Evolutionary conservation across 2,888 invertebrate genomes (phyloP).

Genomic region (Mythimna pallens): DNA sequence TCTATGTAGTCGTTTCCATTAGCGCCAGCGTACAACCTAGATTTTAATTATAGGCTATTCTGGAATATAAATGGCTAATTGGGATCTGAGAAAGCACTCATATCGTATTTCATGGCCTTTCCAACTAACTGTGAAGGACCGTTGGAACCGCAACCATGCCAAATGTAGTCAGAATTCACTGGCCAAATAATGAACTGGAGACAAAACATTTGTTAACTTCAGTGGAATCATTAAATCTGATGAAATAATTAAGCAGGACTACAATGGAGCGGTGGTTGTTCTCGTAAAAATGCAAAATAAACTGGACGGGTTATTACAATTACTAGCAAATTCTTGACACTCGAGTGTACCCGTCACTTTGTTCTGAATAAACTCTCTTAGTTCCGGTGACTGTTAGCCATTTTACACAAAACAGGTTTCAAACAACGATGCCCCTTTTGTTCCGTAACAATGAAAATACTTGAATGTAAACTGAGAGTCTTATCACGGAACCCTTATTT

Average conservation of each 20-base stretch:
- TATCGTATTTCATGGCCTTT: constrained; percentile 56
- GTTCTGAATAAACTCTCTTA: constrained; percentile 66
- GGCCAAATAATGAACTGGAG: constrained; percentile 35
- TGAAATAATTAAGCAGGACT: constrained; percentile 15
- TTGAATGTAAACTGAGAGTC: constrained; percentile 82
- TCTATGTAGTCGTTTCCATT: constrained; percentile 18
- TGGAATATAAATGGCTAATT: constrained; percentile 53
- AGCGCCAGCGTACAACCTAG: constrained; percentile 13
- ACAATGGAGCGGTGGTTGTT: constrained; percentile 18
- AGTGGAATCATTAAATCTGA: constrained; percentile 13
- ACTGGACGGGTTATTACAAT: constrained; percentile 47
- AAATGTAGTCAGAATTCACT: constrained; percentile 33
- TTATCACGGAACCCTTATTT: constrained; percentile 85
- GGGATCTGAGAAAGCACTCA: constrained; percentile 51
- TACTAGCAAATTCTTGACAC: constrained; percentile 57
- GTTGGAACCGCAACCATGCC: constrained; percentile 36
- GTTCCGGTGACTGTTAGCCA: constrained; percentile 75
- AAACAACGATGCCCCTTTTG: constrained; percentile 81
- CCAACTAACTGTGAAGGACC: constrained; percentile 43
- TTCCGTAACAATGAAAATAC: constrained; percentile 84
- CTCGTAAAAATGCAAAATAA: constrained; percentile 37
- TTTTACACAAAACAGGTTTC: constrained; percentile 84
- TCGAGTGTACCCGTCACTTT: constrained; percentile 63
- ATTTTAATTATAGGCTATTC: constrained; percentile 50
- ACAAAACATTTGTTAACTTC: constrained; percentile 28